phyloP scores from a whole-genome alignment of 1,140 invertebrate species.

The Metopolophium dirhodum region DNA sequence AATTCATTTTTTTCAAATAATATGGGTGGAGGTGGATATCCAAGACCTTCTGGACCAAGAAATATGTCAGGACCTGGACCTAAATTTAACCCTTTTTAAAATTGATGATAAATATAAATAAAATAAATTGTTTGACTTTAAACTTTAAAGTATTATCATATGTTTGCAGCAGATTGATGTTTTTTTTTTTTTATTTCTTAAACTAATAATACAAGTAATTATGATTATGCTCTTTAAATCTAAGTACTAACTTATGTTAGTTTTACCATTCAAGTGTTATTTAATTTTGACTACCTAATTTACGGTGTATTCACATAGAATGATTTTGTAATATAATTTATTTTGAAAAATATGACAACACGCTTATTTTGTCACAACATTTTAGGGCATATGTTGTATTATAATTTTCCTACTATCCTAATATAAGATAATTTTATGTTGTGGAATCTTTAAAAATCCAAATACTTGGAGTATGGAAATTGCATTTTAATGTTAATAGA shows the following conservation, averaged over 20 bases:
- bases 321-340: conserved; percentile 39
- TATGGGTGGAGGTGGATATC: conserved; percentile 48
- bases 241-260: conserved; percentile 12
- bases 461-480: not conserved
- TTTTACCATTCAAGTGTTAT: not conserved
- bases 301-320: conserved; percentile 1
- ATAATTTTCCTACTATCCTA: conserved; percentile 8
- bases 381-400: not conserved
- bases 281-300: conserved; percentile 36
- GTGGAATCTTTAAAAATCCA: not conserved
- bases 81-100: conserved; percentile 50
- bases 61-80: conserved; percentile 53
- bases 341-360: not conserved
- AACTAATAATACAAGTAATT: not conserved
- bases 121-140: conserved; percentile 34
- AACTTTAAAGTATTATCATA: conserved; percentile 38
- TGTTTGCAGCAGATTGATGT: not conserved
- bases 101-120: not conserved
- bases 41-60: conserved; percentile 48
- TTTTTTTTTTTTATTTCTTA: conserved; percentile 27
- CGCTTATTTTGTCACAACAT: conserved; percentile 2
- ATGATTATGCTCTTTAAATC: not conserved
- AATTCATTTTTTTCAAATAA: conserved; percentile 56
- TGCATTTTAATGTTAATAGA: not conserved
- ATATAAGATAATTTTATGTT: not conserved